Evolutionary conservation across 1,140 invertebrate genomes (phyloP).

Genomic region (Pachyrhynchus sulphureomaculatus): DNA sequence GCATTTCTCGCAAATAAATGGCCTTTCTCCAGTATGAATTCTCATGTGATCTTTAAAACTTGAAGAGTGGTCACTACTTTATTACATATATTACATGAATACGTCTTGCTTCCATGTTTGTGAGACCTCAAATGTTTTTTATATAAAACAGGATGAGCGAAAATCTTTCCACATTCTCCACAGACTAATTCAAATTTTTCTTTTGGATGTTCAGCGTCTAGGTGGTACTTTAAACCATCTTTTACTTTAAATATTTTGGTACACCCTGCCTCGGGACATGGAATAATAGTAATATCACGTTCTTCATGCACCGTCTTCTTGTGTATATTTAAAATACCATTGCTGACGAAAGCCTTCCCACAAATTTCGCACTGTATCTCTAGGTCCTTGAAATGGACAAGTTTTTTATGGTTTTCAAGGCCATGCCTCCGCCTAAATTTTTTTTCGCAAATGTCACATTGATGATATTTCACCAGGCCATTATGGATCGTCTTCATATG

Average conservation of each 20-base stretch:
- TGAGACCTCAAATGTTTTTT: too few relatives aligned
- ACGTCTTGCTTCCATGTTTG: too few relatives aligned
- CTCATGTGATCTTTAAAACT: conserved; percentile 44
- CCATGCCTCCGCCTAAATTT: conserved; percentile 70
- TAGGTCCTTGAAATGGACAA: conserved; percentile 50
- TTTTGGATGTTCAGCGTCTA: too few relatives aligned
- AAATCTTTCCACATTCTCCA: too few relatives aligned
- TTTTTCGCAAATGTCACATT: conserved; percentile 69
- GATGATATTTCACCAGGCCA: not conserved
- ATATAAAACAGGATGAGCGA: too few relatives aligned
- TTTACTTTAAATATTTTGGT: too few relatives aligned
- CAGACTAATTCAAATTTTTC: too few relatives aligned
- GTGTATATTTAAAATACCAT: conserved; percentile 35
- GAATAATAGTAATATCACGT: conserved; percentile 63
- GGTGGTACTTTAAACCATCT: too few relatives aligned
- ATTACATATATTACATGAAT: conserved; percentile 50
- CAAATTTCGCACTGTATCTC: conserved; percentile 61
- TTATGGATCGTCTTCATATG: conserved; percentile 56
- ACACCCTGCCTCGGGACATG: not conserved
- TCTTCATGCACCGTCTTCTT: conserved; percentile 69
- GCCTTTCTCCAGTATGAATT: conserved; percentile 52
- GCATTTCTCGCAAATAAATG: conserved; percentile 48
- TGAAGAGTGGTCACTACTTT: too few relatives aligned
- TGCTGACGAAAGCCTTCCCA: conserved; percentile 45
- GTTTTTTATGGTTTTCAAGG: conserved; percentile 41